Evolutionary conservation across 2,113 vertebrate species (phyloP), one percentile per base, ranked within the genome.

Genomic region (Gallinago paraguaiae): DNA sequence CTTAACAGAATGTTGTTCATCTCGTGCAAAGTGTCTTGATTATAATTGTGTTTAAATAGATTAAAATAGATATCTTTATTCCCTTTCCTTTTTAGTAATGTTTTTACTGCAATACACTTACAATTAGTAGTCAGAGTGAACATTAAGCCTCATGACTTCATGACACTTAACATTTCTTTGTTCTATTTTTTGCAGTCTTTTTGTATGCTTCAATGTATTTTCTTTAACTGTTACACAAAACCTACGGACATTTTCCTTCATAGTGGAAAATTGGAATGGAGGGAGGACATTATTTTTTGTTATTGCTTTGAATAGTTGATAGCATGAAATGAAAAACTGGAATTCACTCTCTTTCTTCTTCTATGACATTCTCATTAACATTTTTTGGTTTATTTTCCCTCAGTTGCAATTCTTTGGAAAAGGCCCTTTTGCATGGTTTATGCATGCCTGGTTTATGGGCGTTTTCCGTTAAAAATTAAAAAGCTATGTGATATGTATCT

Each of bases 1-100:
- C 23, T 86, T 45, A 35, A 37, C 7, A 59, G n/a, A 54, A 43
- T 28, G 2, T 35, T 46, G 4, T 33, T 76, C 17, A 54, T 48
- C 3, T 2, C 12, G 37, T 51, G 22, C 23, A 59, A 75, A 70
- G 11, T 8, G 5, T 0, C 5, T 64, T 82, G 10, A 51, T 67
- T 59, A 54, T 31, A 82, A 17, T 79, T 68, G 18, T 82, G 24
- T 53, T 3, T 31, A 48, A 61, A 71, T 15, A 33, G 5, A 45
- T 45, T 17, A 39, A 50, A 85, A 80, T 30, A 65, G 1, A 46
- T 63, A 56, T 14, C 11, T 3, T 43, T 57, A 19, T 16, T 4
- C 2, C 7, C 1, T 7, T 74, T 6, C 24, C 9, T 27, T 1
- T 79, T 82, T 30, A 19, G 11, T 75, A 48, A 41, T 0, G 0